Evolutionary conservation across 2,888 invertebrate species (phyloP).

Genomic region (Gonocerus acuteangulatus): DNA sequence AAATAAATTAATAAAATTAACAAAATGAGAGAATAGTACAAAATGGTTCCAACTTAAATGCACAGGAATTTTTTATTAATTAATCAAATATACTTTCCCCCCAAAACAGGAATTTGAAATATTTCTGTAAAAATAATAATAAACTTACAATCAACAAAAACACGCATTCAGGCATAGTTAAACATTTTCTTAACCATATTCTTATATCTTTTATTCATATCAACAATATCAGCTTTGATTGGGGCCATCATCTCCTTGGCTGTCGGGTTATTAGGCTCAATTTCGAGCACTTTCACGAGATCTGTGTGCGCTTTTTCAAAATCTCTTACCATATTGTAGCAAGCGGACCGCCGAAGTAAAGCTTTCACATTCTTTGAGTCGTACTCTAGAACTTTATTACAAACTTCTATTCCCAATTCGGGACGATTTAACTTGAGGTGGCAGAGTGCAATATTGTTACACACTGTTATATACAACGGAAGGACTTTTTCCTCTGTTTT

Average conservation of each 20-base stretch:
- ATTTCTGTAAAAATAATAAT: too few species aligned
- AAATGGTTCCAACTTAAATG: too few species aligned
- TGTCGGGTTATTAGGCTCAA: conserved; percentile 16
- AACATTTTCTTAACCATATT: conserved; percentile 21
- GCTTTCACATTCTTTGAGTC: conserved; percentile 48
- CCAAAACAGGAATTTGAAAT: too few species aligned
- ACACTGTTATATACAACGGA: conserved; percentile 50
- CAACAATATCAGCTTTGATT: conserved; percentile 1
- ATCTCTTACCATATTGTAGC: conserved; percentile 39
- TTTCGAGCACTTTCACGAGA: conserved; percentile 10
- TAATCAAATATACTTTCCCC: too few species aligned
- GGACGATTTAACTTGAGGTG: conserved; percentile 62
- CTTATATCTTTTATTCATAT: conserved; percentile 20
- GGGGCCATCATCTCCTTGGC: conserved; percentile 14
- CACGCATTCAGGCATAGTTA: neutral
- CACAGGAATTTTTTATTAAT: too few species aligned
- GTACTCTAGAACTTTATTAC: conserved; percentile 45
- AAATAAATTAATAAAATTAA: too few species aligned
- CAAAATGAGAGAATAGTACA: too few species aligned
- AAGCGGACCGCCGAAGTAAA: conserved; percentile 48
- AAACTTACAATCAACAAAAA: too few species aligned
- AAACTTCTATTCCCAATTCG: conserved; percentile 58
- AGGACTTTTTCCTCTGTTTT: conserved; percentile 52
- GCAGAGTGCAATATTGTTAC: conserved; percentile 76
- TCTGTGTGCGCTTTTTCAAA: conserved; percentile 20